Percentiles rank a stretch among this genome's conserved stretches.
Conservation (phyloP, 1,140 invertebrate species). For the Andrena cerasifolii region DNA sequence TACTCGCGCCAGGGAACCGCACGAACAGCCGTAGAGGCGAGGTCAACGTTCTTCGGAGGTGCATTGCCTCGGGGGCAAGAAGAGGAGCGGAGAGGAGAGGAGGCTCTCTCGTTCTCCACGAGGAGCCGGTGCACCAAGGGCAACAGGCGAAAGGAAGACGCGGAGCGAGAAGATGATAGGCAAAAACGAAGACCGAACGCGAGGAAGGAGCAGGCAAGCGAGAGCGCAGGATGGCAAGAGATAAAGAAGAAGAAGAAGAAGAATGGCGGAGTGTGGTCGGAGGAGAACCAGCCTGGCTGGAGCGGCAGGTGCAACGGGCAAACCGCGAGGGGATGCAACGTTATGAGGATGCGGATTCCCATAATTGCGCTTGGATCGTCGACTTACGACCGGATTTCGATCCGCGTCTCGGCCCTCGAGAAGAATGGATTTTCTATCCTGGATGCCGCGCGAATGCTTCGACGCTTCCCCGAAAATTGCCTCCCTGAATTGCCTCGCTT, state of each 20-base stretch:
- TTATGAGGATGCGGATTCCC: constrained; percentile 72
- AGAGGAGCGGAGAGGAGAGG: constrained; percentile 44
- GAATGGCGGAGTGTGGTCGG: constrained; percentile 55
- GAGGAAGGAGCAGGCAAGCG: constrained; percentile 36
- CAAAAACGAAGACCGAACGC: constrained; percentile 50
- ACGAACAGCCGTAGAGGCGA: constrained; percentile 56
- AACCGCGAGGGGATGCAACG: constrained; percentile 67
- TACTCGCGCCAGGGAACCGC: constrained; percentile 52
- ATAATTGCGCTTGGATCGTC: constrained; percentile 71
- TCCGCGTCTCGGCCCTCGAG: constrained; percentile 25
- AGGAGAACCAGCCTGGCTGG: constrained; percentile 57
- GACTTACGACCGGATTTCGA: constrained; percentile 70
- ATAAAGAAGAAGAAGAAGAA: constrained; percentile 52
- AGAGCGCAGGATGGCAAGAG: constrained; percentile 42
- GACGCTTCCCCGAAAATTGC: constrained; percentile 27
- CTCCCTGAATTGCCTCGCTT: not conserved
- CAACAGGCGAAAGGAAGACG: constrained; percentile 51
- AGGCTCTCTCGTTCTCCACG: constrained; percentile 12
- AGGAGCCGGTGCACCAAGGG: constrained; percentile 52
- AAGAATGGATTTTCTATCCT: constrained; percentile 39
- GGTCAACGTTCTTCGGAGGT: constrained; percentile 77
- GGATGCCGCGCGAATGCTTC: not conserved
- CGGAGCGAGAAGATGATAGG: constrained; percentile 55
- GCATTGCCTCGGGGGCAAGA: constrained; percentile 74
- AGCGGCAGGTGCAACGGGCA: constrained; percentile 74